Percentiles rank a stretch among this genome's conserved stretches.
Evolutionary conservation across 2,113 vertebrate species (phyloP).

Genomic region (Pimephales promelas): DNA sequence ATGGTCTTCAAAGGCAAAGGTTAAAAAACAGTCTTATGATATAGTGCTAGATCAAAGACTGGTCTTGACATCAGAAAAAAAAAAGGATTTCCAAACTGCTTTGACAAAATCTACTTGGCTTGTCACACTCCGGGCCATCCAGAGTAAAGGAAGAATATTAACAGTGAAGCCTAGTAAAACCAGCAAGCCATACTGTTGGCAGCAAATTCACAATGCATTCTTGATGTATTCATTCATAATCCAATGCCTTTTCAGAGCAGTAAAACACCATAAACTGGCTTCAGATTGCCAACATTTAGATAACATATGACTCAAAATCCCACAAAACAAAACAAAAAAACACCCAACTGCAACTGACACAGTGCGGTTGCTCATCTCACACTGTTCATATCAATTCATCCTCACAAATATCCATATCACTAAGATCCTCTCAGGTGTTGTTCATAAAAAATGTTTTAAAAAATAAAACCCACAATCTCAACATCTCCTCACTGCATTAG

Average conservation of each 20-base stretch:
- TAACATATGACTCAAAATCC: neutral
- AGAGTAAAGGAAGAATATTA: conserved; percentile 41
- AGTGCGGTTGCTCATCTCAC: too few species aligned
- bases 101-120: conserved; percentile 35
- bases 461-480: neutral
- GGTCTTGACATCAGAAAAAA: conserved; percentile 40
- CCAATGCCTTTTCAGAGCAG: neutral
- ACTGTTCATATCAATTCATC: neutral
- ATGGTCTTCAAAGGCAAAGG: conserved; percentile 16
- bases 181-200: conserved; percentile 6
- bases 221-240: neutral
- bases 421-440: conserved; percentile 24
- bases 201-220: neutral
- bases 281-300: neutral
- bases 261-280: neutral
- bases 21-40: conserved; percentile 48
- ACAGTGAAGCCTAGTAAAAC: conserved; percentile 21
- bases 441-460: neutral
- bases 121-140: conserved; percentile 30
- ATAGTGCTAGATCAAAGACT: conserved; percentile 47
- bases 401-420: neutral
- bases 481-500: neutral
- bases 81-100: conserved; percentile 21
- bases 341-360: neutral
- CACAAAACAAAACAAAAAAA: neutral